phyloP scores from a whole-genome alignment of 2,888 invertebrate genomes.

The Axea sp. region DNA sequence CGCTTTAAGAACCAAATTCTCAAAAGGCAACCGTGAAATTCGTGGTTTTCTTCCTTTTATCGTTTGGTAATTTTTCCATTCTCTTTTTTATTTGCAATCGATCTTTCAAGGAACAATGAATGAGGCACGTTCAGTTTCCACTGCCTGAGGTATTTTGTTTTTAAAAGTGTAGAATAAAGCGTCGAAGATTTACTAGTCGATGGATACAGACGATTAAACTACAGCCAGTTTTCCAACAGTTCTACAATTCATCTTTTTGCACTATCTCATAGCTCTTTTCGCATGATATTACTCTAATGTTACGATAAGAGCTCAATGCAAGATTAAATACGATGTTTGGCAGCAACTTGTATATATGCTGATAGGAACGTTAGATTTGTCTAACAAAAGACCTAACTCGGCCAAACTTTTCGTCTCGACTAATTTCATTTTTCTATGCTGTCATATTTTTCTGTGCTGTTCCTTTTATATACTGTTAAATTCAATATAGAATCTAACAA shows the following conservation, averaged over 20 bases:
- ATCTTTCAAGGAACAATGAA: slow-evolving; percentile 26
- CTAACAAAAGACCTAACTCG: no score
- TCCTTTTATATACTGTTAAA: no score
- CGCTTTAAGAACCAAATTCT: no score
- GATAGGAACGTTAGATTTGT: no score
- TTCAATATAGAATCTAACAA: no score
- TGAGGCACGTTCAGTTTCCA: slow-evolving; percentile 33
- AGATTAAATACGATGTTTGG: no score
- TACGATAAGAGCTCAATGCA: slow-evolving; percentile 11
- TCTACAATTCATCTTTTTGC: slow-evolving; percentile 59
- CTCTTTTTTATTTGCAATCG: slow-evolving; percentile 5
- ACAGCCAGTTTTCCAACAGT: slow-evolving; percentile 53
- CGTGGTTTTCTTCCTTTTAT: no score
- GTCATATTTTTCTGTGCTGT: no score
- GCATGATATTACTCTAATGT: slow-evolving; percentile 5
- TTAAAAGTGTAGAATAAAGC: slow-evolving; percentile 36
- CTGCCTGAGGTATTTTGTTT: slow-evolving; percentile 53
- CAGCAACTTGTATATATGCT: no score
- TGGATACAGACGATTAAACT: slow-evolving; percentile 65
- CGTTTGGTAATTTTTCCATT: slow-evolving; percentile 30
- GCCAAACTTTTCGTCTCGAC: no score
- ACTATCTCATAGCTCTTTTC: slow-evolving; percentile 7
- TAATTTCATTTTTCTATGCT: no score
- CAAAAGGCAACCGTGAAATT: no score
- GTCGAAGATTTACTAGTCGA: slow-evolving; percentile 59